These are phyloP conservation scores for Gisinianus flammeolus DNA, from an alignment of 2,888 invertebrate genomes.

Conservation along the genomic window DNA sequence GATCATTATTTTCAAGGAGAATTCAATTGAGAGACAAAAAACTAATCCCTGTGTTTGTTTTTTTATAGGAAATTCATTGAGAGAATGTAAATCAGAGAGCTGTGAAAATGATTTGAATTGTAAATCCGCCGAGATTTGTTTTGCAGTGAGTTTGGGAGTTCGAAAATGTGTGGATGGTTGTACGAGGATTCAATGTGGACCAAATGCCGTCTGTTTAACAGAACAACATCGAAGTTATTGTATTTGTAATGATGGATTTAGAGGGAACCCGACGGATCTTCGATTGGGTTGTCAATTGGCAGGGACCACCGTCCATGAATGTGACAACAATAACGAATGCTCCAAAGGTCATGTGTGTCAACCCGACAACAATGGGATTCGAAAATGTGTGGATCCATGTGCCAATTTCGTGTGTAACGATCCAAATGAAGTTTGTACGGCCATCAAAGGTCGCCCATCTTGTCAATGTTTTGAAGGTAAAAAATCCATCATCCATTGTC, in stretches of 20 bases:
- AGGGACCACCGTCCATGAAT: slow-evolving; percentile 68
- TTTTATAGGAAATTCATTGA: slow-evolving; percentile 78
- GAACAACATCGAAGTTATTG: slow-evolving; percentile 85
- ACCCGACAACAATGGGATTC: slow-evolving; percentile 68
- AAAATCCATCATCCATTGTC: no score
- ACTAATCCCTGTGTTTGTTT: no score
- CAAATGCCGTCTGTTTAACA: slow-evolving; percentile 84
- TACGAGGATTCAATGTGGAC: slow-evolving; percentile 82
- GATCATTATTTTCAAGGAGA: no score
- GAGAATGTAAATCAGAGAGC: slow-evolving; percentile 77
- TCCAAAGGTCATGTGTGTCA: slow-evolving; percentile 73
- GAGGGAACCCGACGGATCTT: slow-evolving; percentile 82
- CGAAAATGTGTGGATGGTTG: slow-evolving; percentile 87
- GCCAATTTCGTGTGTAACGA: slow-evolving; percentile 77
- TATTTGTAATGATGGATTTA: slow-evolving; percentile 80
- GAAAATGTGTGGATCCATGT: slow-evolving; percentile 79
- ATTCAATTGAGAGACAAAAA: no score
- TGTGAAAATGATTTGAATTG: slow-evolving; percentile 84
- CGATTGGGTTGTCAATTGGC: slow-evolving; percentile 77
- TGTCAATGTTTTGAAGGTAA: slow-evolving; percentile 81
- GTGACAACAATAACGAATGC: slow-evolving; percentile 75
- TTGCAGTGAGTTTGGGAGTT: slow-evolving; percentile 77
- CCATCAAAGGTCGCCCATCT: slow-evolving; percentile 72
- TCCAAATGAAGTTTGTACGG: slow-evolving; percentile 78
- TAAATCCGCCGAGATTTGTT: slow-evolving; percentile 82